Evolutionary conservation across 1,140 invertebrate genomes (phyloP).

Genomic region (Chelonus insularis): DNA sequence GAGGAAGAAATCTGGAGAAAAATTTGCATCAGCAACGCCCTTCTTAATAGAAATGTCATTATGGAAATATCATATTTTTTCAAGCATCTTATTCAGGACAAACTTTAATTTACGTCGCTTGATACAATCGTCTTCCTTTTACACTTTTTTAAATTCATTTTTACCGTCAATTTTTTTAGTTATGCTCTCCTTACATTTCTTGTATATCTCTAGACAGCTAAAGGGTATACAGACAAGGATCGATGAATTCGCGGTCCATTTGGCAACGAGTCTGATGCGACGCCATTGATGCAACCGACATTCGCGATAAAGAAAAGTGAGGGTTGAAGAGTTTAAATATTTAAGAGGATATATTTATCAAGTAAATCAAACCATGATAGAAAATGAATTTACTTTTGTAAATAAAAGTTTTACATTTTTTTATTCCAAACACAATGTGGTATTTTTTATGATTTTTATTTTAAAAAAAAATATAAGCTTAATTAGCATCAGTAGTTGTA

Average conservation of each 20-base stretch:
- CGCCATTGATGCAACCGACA: slow-evolving; percentile 28
- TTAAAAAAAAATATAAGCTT: too few species aligned
- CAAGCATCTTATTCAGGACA: neutral
- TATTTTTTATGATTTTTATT: too few species aligned
- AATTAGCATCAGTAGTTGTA: too few species aligned
- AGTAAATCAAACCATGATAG: too few species aligned
- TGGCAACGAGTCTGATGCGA: slow-evolving; percentile 23
- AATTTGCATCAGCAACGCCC: slow-evolving; percentile 22
- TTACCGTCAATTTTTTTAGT: neutral
- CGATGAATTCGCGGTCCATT: slow-evolving; percentile 30
- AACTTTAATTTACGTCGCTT: slow-evolving; percentile 24
- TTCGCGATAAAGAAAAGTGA: neutral
- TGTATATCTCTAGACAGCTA: neutral
- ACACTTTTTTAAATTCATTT: slow-evolving; percentile 2
- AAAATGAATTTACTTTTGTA: too few species aligned
- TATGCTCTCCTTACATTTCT: neutral
- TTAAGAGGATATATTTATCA: too few species aligned
- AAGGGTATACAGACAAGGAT: slow-evolving; percentile 8
- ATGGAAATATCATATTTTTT: slow-evolving; percentile 24
- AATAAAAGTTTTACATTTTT: too few species aligned
- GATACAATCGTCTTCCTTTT: slow-evolving; percentile 12
- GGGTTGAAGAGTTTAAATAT: neutral
- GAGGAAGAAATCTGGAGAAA: slow-evolving; percentile 16
- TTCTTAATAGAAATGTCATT: neutral
- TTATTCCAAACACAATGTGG: too few species aligned